Conservation (phyloP, 2,888 invertebrate species). For the Melieria crassipennis region DNA sequence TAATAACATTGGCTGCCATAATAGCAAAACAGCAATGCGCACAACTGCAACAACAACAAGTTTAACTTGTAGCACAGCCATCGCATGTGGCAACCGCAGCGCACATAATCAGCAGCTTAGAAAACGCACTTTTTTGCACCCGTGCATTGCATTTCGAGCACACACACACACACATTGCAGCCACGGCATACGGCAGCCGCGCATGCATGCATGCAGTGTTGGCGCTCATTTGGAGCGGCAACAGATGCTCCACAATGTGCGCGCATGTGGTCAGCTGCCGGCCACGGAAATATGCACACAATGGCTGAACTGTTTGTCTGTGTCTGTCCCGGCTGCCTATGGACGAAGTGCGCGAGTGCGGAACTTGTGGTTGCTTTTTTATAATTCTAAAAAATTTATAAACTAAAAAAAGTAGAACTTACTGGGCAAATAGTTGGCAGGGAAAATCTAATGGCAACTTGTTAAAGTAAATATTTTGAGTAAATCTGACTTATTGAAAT, state of each 20-base stretch:
- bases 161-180: background rate
- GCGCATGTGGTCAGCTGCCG: background rate
- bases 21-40: background rate
- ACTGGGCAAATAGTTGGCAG: too few relatives aligned
- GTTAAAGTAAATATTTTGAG: too few relatives aligned
- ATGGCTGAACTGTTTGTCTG: background rate
- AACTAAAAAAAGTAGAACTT: too few relatives aligned
- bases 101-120: conserved; percentile 24
- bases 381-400: too few relatives aligned
- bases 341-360: too few relatives aligned
- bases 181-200: background rate
- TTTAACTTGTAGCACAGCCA: too few relatives aligned
- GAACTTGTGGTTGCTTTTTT: too few relatives aligned
- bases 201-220: conserved; percentile 10
- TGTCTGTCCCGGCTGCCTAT: too few relatives aligned
- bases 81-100: background rate
- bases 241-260: conserved; percentile 1
- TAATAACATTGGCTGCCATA: background rate
- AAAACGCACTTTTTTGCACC: conserved; percentile 10
- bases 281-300: background rate
- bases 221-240: conserved; percentile 28
- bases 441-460: too few relatives aligned
- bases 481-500: too few relatives aligned
- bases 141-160: conserved; percentile 1
- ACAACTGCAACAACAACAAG: background rate